phyloP scores from a whole-genome alignment of 2,113 vertebrate genomes.

The Cyanocitta stelleri region DNA sequence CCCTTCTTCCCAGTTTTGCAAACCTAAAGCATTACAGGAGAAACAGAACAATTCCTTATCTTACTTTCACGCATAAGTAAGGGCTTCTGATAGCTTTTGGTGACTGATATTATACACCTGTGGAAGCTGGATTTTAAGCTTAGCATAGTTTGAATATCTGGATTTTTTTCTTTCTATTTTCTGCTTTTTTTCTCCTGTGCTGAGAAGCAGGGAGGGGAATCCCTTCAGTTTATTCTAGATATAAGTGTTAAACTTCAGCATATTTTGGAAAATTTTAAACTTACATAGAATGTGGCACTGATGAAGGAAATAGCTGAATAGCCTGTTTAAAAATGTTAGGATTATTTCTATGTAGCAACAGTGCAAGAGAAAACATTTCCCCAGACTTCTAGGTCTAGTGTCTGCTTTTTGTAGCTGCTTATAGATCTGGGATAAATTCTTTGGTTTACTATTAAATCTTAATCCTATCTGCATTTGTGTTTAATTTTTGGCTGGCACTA shows the following conservation, averaged over 20 bases:
- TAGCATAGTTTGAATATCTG: neutral
- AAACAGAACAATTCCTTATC: neutral
- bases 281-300: neutral
- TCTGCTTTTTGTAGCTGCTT: conserved; percentile 28
- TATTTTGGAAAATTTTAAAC: neutral
- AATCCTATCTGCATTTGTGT: neutral
- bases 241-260: neutral
- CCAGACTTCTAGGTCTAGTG: conserved; percentile 21
- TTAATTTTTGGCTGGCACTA: conserved; percentile 15
- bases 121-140: neutral
- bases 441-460: conserved; percentile 4
- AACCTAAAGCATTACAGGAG: neutral
- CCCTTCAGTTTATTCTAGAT: neutral
- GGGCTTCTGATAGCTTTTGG: neutral
- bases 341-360: neutral
- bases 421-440: conserved; percentile 41
- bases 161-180: neutral
- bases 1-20: neutral
- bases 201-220: neutral
- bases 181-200: neutral
- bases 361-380: neutral
- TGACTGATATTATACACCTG: neutral
- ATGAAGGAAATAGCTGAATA: neutral
- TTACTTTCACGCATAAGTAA: neutral
- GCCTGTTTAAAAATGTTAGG: neutral